Evolutionary conservation across 1,140 invertebrate genomes (phyloP), one percentile per base, ranked within the genome.

Genomic region (Rhynchophorus ferrugineus): DNA sequence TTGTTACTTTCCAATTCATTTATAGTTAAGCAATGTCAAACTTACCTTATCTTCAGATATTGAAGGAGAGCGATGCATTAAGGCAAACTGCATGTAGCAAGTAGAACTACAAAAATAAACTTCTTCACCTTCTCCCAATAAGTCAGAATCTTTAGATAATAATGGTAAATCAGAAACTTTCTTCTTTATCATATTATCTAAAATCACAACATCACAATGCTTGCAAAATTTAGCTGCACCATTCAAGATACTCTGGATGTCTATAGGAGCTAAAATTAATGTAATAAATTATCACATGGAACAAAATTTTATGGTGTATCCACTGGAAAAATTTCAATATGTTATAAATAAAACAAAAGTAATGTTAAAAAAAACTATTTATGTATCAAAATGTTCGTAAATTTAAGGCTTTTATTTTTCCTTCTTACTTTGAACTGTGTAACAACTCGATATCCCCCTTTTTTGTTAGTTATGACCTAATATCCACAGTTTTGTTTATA

Each of bases 241-340:
- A 67, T 91, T 91, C 11, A 95, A 71, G 61, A 95, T 87, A 61
- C 85, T 89, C 69, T 94, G 90, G 58, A 95, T 90, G 68, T 93
- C 89, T 49, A 90, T 83, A 14, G 83, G 81, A 20, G 81, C 82
- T 78, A 52, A 29, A 72, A 71, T 49, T 55, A 56, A 50, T 44
- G 22, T 44, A 41, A 57, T 50, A 35, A 44, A 49, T 46, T 7
- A 21, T 24, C 13, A 35, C 14, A 33, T 13, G 17, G 1, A 37
- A 48, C 17, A 18, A 21, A 24, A 8, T 24, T n/a, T n/a, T n/a
- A n/a, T n/a, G n/a, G n/a, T n/a, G n/a, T n/a, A n/a, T n/a, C n/a
- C n/a, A n/a, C n/a, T n/a, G n/a, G n/a, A n/a, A n/a, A n/a, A n/a
- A n/a, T n/a, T n/a, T n/a, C n/a, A n/a, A n/a, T n/a, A n/a, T n/a